Percentiles rank a stretch among this genome's conserved stretches.
Evolutionary conservation across 2,113 vertebrate species (phyloP).

Genomic region (Dipodomys spectabilis): DNA sequence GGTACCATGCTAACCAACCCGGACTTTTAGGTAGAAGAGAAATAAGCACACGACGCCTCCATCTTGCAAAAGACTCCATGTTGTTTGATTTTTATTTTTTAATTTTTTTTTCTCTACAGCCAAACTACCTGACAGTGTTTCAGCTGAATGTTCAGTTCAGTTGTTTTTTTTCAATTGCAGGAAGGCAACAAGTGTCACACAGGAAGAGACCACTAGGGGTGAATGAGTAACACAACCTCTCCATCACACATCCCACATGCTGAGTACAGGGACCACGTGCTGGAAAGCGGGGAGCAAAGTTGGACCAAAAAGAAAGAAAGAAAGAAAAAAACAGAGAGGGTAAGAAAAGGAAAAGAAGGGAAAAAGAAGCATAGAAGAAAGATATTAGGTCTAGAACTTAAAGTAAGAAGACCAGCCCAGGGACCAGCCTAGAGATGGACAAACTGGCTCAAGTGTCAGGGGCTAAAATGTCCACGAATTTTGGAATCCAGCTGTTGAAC

Average conservation of each 20-base stretch:
- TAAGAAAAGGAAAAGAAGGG: background rate
- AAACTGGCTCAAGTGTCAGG: background rate
- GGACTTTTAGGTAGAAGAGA: background rate
- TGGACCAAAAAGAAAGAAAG: too few species aligned
- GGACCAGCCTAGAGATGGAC: background rate
- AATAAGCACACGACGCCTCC: background rate
- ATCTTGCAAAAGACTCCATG: background rate
- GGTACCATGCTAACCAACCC: background rate
- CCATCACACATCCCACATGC: accelerated
- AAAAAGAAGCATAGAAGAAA: constrained; percentile 5
- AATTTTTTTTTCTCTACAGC: background rate
- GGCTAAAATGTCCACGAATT: background rate
- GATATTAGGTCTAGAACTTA: constrained; percentile 18
- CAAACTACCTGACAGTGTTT: background rate
- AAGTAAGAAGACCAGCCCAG: background rate
- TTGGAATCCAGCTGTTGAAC: constrained; percentile 24
- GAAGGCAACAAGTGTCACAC: background rate
- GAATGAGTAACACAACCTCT: background rate
- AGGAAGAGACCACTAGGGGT: background rate
- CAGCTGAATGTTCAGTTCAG: background rate
- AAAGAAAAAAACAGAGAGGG: background rate
- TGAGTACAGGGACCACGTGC: background rate
- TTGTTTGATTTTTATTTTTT: too few species aligned
- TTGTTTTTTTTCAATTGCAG: too few species aligned
- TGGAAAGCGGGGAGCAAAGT: background rate